Evolutionary conservation across 1,140 invertebrate genomes (phyloP).

Genomic region (Nasonia vitripennis): DNA sequence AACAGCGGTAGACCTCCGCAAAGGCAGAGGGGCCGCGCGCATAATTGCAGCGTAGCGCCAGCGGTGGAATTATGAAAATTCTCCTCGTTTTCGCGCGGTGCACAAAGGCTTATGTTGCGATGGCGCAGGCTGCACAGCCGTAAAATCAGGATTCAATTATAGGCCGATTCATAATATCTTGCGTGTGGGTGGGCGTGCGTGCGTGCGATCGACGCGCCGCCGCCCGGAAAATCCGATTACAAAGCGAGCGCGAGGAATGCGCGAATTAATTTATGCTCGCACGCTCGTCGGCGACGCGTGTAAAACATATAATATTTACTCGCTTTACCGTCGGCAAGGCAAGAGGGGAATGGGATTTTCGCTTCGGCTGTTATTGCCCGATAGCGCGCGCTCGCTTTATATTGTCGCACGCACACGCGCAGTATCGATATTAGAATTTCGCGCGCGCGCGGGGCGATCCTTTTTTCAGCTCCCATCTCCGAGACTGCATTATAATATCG

Average conservation of each 20-base stretch:
- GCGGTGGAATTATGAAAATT: background rate
- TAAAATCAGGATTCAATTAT: slow-evolving; percentile 22
- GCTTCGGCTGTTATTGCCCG: no score
- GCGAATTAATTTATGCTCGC: slow-evolving; percentile 3
- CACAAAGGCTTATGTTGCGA: background rate
- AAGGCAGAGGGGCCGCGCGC: background rate
- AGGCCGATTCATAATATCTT: slow-evolving; percentile 6
- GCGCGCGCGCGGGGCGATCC: no score
- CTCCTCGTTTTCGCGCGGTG: background rate
- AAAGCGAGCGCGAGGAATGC: slow-evolving; percentile 3
- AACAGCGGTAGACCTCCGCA: background rate
- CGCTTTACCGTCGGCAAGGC: background rate
- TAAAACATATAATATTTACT: background rate
- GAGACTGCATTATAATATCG: no score
- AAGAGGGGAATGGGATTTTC: no score
- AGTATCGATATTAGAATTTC: no score
- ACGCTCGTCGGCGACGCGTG: background rate
- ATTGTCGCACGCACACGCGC: no score
- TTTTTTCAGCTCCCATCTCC: no score
- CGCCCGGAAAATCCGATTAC: slow-evolving; percentile 4
- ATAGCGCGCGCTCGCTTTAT: no score
- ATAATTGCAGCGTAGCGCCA: background rate
- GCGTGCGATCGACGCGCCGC: background rate
- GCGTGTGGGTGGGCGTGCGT: no score
- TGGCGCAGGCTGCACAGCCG: background rate